Base-by-base conservation (phyloP, 2,888 invertebrate species). In the Eupithecia insigniata region DNA sequence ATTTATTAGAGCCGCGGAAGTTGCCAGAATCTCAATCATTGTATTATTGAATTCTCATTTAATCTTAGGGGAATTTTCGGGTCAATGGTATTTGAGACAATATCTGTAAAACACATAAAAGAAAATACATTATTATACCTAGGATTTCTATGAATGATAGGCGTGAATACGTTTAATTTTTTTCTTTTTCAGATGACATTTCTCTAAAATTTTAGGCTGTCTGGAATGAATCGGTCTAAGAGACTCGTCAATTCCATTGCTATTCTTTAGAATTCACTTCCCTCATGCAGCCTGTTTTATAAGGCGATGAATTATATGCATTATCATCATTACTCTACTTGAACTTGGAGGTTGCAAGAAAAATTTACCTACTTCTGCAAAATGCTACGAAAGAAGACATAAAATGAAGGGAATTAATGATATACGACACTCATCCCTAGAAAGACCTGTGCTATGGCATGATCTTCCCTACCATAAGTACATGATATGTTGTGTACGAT, bases 11-110 rank as follows among this genome's bases (percentile, higher is more conserved):
- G 65, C 39, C 14, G 60, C 43, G n/a, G 12, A 36, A n/a, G 36
- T 34, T 68, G 71, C 71, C 67, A 71, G 67, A 39, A 71, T 28
- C 66, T 69, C 68, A 16, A 61, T 67, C 60, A 66, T 16, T n/a
- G 61, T 10, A n/a, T n/a, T n/a, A n/a, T n/a, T n/a, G 34, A 32
- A 61, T 61, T 32, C 30, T 60, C 30, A 60, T 62, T 34, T 34
- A 22, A 32, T 62, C n/a, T 32, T 3, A 32, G 28, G 34, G 32
- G n/a, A 32, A n/a, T 22, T 10, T 22, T 12, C 55, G 14, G 26
- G 14, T 55, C 14, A 26, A 26, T 4, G 26, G 55, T 12, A 26
- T 12, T 22, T 8, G 7, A 46, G 46, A 22, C 8, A 7, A 46
- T 46, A 10, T 22, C 43, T 1, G 16, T 43, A 18, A 2, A 43